Evolutionary conservation across 2,888 invertebrate genomes (phyloP).

Genomic region (Lissocephala sabroskyi): DNA sequence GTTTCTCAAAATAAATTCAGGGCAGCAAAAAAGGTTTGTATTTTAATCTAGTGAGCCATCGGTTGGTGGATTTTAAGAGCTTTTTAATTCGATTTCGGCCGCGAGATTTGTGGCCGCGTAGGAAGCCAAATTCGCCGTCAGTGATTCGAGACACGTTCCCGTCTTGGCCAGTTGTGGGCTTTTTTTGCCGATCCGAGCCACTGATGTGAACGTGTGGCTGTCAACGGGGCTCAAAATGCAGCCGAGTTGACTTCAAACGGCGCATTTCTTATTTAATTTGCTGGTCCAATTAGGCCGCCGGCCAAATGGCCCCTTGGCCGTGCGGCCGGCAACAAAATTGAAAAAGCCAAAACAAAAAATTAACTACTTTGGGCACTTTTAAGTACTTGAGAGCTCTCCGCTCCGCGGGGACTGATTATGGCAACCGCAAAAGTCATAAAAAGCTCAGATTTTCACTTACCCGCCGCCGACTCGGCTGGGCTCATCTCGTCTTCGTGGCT

Average conservation of each 20-base stretch:
- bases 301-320: no score
- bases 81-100: conserved; percentile 59
- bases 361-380: no score
- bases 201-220: conserved; percentile 50
- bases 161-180: conserved; percentile 8
- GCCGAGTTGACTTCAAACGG: conserved; percentile 18
- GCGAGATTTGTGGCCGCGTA: conserved; percentile 49
- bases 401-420: conserved; percentile 39
- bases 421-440: conserved; percentile 54
- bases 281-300: conserved; percentile 52
- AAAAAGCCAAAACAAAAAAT: conserved; percentile 48
- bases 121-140: conserved; percentile 18
- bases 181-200: conserved; percentile 22
- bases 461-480: neutral
- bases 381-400: conserved; percentile 6
- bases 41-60: no score
- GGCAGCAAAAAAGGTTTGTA: no score
- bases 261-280: conserved; percentile 51
- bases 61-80: no score
- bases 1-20: no score
- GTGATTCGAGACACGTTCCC: conserved; percentile 57
- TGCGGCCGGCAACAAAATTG: conserved; percentile 38
- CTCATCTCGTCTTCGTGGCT: neutral
- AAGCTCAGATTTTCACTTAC: conserved; percentile 40
- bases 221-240: conserved; percentile 30